Evolutionary conservation across 64 coral and sea anemone genomes (phyloP).

Genomic region (Stichodactyla mertensii): DNA sequence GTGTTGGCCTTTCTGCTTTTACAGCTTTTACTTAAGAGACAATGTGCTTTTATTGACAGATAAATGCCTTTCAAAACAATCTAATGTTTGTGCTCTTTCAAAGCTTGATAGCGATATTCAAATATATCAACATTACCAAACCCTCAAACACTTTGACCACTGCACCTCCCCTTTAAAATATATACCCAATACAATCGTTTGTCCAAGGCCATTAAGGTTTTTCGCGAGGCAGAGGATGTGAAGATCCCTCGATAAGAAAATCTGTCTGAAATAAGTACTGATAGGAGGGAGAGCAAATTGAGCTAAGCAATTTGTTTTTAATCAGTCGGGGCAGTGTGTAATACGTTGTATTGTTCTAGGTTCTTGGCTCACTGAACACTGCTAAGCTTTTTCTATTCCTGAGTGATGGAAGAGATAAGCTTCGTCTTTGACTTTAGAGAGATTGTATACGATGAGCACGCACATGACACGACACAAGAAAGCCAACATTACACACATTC

Average conservation of each 20-base stretch:
- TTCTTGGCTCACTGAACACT: conserved; percentile 12
- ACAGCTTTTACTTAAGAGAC: conserved; percentile 13
- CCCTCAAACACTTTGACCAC: background rate
- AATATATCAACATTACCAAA: conserved; percentile 20
- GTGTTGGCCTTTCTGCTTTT: conserved; percentile 9
- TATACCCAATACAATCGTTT: background rate
- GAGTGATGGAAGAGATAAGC: background rate
- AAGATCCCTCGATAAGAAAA: background rate
- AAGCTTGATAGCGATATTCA: conserved; percentile 1
- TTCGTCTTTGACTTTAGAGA: background rate
- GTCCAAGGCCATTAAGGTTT: conserved; percentile 11
- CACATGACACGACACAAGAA: background rate
- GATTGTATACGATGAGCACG: conserved; percentile 3
- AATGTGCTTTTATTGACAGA: conserved; percentile 15
- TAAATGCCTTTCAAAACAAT: conserved; percentile 16
- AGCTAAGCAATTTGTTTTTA: conserved; percentile 7
- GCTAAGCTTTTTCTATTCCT: conserved; percentile 13
- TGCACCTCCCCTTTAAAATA: conserved; percentile 1
- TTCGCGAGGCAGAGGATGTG: conserved; percentile 10
- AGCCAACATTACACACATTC: background rate
- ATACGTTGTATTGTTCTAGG: conserved; percentile 9
- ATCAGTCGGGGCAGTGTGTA: background rate
- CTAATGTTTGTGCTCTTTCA: conserved; percentile 1
- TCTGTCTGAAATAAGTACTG: conserved; percentile 5
- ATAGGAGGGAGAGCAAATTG: background rate